phyloP scores from a whole-genome alignment of 2,113 vertebrate genomes.

The Centropristis striata region DNA sequence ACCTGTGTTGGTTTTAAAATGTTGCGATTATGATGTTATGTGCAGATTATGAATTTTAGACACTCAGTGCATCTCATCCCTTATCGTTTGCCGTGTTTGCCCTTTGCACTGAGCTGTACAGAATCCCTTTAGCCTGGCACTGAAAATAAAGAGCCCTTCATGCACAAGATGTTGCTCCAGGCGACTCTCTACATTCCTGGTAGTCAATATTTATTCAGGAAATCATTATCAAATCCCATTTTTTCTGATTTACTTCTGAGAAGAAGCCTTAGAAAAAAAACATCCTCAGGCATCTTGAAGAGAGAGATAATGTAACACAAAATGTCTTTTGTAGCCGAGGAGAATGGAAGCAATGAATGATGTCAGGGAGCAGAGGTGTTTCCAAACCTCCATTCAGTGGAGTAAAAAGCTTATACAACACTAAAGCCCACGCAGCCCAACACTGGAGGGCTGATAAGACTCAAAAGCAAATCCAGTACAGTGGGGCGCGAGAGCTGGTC shows the following conservation, averaged over 20 bases:
- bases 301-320: slow-evolving; percentile 41
- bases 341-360: slow-evolving; percentile 43
- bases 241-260: slow-evolving; percentile 26
- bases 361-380: slow-evolving; percentile 63
- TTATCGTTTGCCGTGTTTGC: background rate
- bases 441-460: slow-evolving; percentile 26
- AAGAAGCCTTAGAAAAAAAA: slow-evolving; percentile 20
- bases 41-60: background rate
- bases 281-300: background rate
- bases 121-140: background rate
- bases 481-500: background rate
- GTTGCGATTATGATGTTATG: background rate
- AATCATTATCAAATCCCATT: slow-evolving; percentile 50
- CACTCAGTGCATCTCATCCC: background rate
- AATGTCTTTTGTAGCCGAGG: slow-evolving; percentile 44
- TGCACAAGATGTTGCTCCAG: slow-evolving; percentile 5
- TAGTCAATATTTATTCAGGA: slow-evolving; percentile 39
- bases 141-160: background rate
- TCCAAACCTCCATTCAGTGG: slow-evolving; percentile 47
- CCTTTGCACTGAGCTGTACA: background rate
- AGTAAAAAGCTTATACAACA: slow-evolving; percentile 56
- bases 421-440: slow-evolving; percentile 30
- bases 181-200: background rate
- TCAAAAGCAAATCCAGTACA: slow-evolving; percentile 21
- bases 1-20: background rate